Conservation (phyloP, 2,113 vertebrate genomes). For the Arothron firmamentum region DNA sequence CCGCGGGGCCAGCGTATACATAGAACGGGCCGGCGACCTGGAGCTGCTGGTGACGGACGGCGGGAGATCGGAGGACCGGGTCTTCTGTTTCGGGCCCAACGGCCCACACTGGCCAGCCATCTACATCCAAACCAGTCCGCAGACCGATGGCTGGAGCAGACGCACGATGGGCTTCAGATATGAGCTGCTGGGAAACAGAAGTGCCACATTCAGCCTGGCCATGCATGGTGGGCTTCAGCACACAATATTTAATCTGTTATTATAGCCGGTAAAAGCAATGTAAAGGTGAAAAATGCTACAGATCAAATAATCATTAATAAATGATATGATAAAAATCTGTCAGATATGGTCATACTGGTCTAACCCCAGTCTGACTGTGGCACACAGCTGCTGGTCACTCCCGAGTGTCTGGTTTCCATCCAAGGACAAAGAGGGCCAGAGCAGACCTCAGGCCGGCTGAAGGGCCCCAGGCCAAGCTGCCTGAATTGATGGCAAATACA, state of each 20-base stretch:
- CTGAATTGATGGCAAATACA: slow-evolving; percentile 60
- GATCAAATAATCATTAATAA: background rate
- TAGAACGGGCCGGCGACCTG: slow-evolving; percentile 69
- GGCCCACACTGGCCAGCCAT: slow-evolving; percentile 56
- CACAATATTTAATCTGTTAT: slow-evolving; percentile 34
- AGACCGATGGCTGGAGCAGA: slow-evolving; percentile 60
- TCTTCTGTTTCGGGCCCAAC: slow-evolving; percentile 73
- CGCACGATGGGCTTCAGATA: slow-evolving; percentile 76
- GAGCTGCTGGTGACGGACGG: slow-evolving; percentile 62
- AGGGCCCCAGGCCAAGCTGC: slow-evolving; percentile 47
- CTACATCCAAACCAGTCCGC: slow-evolving; percentile 77
- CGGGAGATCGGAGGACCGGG: slow-evolving; percentile 43
- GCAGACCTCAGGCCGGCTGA: slow-evolving; percentile 32
- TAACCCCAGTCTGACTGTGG: slow-evolving; percentile 25
- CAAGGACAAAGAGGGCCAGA: slow-evolving; percentile 52
- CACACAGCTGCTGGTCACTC: slow-evolving; percentile 61
- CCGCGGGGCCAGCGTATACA: slow-evolving; percentile 70
- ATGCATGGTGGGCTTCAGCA: slow-evolving; percentile 45
- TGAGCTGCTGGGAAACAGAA: slow-evolving; percentile 72
- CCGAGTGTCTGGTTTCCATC: slow-evolving; percentile 59
- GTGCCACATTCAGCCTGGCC: slow-evolving; percentile 20
- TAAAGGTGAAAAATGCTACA: background rate
- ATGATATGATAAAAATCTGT: background rate
- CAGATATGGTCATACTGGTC: slow-evolving; percentile 1
- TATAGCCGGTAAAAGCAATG: background rate